phyloP scores from a whole-genome alignment of 1,140 invertebrate genomes.

The Megalopta genalis region DNA sequence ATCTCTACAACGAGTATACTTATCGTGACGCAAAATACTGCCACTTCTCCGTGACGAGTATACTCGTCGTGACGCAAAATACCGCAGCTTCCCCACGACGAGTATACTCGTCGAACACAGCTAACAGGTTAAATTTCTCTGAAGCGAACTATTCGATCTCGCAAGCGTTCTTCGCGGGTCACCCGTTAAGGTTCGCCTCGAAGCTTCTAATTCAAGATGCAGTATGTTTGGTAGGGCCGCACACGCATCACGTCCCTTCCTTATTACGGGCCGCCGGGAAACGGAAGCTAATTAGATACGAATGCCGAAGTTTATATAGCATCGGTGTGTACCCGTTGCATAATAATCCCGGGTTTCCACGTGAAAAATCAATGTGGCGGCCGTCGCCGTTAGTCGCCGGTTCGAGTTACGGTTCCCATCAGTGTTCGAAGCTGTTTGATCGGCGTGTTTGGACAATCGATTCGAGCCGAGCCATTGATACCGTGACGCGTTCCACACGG shows the following conservation, averaged over 20 bases:
- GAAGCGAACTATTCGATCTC: too few species aligned
- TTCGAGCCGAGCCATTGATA: background rate
- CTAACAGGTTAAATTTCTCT: too few species aligned
- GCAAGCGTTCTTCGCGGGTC: too few species aligned
- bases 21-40: too few species aligned
- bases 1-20: too few species aligned
- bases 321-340: conserved; percentile 1
- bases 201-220: background rate
- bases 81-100: too few species aligned
- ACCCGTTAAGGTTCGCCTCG: too few species aligned
- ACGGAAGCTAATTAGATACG: conserved; percentile 20
- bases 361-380: conserved; percentile 20
- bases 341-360: conserved; percentile 11
- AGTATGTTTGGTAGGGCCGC: background rate
- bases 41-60: too few species aligned
- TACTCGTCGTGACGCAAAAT: too few species aligned
- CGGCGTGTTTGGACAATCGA: conserved; percentile 34
- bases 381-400: background rate
- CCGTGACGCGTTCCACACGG: background rate
- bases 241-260: background rate
- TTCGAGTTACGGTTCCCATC: background rate
- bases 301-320: background rate
- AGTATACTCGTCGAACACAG: too few species aligned
- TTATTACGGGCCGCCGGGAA: background rate
- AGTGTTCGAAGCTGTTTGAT: conserved; percentile 5